Conservation (phyloP, 1,140 invertebrate species). For the Calycopis cecrops region DNA sequence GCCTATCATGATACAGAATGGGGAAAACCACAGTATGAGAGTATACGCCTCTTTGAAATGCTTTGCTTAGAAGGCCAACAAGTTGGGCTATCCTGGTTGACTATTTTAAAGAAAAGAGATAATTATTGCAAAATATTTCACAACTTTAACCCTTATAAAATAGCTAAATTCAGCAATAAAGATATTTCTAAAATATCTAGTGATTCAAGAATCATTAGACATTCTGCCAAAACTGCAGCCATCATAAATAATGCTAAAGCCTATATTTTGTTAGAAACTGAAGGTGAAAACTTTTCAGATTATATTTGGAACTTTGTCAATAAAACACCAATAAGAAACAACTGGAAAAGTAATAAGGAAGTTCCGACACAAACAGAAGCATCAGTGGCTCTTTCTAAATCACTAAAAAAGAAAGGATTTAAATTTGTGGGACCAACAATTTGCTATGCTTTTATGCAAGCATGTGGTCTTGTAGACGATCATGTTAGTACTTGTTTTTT, state of each 20-base stretch:
- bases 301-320: constrained; percentile 61
- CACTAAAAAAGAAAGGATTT: constrained; percentile 54
- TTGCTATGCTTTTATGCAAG: constrained; percentile 69
- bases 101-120: constrained; percentile 57
- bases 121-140: constrained; percentile 46
- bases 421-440: constrained; percentile 58
- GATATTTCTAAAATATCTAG: constrained; percentile 34
- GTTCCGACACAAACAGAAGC: constrained; percentile 43
- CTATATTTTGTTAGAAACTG: constrained; percentile 46
- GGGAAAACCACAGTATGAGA: constrained; percentile 50
- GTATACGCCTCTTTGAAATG: constrained; percentile 51
- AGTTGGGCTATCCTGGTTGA: constrained; percentile 63
- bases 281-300: constrained; percentile 46
- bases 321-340: constrained; percentile 45
- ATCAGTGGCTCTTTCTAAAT: constrained; percentile 46
- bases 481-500: constrained; percentile 42
- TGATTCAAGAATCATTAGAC: constrained; percentile 44
- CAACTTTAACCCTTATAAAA: constrained; percentile 49
- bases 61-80: constrained; percentile 67
- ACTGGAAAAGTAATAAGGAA: constrained; percentile 39
- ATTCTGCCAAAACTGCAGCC: constrained; percentile 55
- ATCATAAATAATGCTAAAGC: constrained; percentile 57
- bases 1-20: constrained; percentile 61
- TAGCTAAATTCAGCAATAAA: constrained; percentile 33
- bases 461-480: constrained; percentile 63